Base-by-base conservation (phyloP, 1,140 invertebrate genomes). In the Drosophila nigromelanica region DNA sequence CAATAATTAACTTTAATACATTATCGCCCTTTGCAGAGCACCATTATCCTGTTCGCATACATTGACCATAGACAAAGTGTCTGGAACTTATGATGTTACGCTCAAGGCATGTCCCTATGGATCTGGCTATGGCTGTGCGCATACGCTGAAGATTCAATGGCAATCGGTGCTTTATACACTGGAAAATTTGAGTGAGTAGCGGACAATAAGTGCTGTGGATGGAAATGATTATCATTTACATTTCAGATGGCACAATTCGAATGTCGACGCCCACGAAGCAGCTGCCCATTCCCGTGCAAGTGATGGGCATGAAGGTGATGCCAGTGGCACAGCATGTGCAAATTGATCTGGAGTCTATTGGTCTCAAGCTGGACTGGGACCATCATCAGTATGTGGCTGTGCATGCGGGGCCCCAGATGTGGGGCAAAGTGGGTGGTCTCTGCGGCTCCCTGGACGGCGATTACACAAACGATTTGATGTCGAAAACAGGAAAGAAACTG, bases 381-480 rank as follows among this genome's bases (percentile, higher is more conserved):
- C 86, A 80, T 50, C 83, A 95, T 93, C 93, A 94, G 70, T 85
- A 94, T 51, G 89, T 96, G 1, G 92, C 94, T 73, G 91, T 95
- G 1, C 94, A 96, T 81, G 95, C 94, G 0, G 93, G 94, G 4
- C 94, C 95, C 35, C 93, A 93, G 21, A 87, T 97, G 39, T 97
- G 96, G 95, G 96, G 96, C 85, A 94, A 94, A 75, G 96, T 96
- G 0, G 94, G 94, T 71, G 97, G 97, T 47, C 92, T 98, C 0
- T 98, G 97, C 89, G 97, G 97, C 0, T 93, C 92, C 4, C 93
- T 97, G 59, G 95, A 98, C 91, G 95, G 96, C 0, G 92, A 94
- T 69, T 80, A 91, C 4, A 91, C 91, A 5, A 96, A 97, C 80
- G 97, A 98, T 91, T 93, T 97, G 42, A 90, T 92, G 14, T 94